Base-by-base conservation (phyloP, 2,113 vertebrate species). In the Rhizomys pruinosus region DNA sequence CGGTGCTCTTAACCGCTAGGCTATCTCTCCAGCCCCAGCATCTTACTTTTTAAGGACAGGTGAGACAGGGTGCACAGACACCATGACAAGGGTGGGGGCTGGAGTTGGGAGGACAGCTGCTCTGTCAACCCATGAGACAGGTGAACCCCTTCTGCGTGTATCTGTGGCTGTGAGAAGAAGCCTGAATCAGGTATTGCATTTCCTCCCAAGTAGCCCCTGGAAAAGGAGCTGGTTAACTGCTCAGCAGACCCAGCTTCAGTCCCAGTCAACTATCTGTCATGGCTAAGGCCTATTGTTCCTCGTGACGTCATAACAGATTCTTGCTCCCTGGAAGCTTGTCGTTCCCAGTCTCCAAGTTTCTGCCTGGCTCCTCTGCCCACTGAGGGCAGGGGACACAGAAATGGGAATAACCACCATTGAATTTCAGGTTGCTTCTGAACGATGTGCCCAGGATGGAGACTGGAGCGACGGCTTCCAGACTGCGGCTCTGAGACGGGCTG, bases 91-190 rank as follows among this genome's bases (percentile, higher is more conserved):
- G 78, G 27, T 34, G 57, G 57, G 34, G 2, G 19, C 5, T 22
- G n/a, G 63, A 23, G 22, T 2, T 37, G 11, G n/a, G 34, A 27
- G 11, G 19, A 92, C 66, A 69, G 6, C 5, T 10, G 2, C 15
- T 64, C 17, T 86, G 32, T 73, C 47, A 13, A 47, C 52, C 16
- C 27, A 10, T 16, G 55, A 63, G 85, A 64, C 32, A 20, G 59
- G 63, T 22, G 7, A 42, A 23, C 16, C 19, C 19, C 66, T 39
- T 5, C 63, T 61, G 2, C 1, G 4, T 44, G 6, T 29, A 10
- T 23, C 6, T 85, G 29, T 42, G 79, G 6, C 1, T 0, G 0
- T 32, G 32, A 1, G 32, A 2, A 4, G 64, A 20, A 10, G 25
- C 32, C 32, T 42, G 68, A 71, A 39, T 0, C 22, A 16, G 39